Base-by-base conservation (phyloP, 2,797 vertebrate species). In the Spatula clypeata region DNA sequence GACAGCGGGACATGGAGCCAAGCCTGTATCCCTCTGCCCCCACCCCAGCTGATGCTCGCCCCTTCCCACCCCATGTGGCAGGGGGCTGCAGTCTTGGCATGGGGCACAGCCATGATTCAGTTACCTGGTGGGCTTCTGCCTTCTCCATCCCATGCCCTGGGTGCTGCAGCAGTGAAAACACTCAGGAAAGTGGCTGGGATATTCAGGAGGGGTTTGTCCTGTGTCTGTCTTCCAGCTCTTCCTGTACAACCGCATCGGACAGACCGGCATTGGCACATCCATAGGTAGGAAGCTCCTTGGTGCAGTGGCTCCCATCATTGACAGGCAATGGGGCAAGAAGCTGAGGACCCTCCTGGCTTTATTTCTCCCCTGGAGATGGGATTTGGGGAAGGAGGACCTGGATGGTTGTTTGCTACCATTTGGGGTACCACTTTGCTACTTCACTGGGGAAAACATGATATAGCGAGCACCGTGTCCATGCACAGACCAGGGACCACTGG, bases 171-270 rank as follows among this genome's bases (percentile, higher is more conserved):
- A 38, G 7, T 34, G 75, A 72, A 54, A 54, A 32, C 0, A 0
- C n/a, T 62, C 36, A 26, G 66, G 42, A 14, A 67, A 81, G 24
- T 49, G 89, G 67, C 74, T 69, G 69, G 60, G 74, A 55, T 5
- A 62, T 18, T 67, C 6, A 0, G 38, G 45, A 36, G 8, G 42
- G 15, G 3, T 70, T 79, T 32, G 19, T 32, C 26, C n/a, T 1
- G 2, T 58, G 64, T 65, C 76, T 92, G 42, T 75, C 77, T 97
- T 96, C 40, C 93, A 98, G 98, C 89, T 98, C 65, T 98, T 98
- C 83, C 87, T 98, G 61, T 98, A 98, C 71, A 98, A 98, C 87
- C 77, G 95, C 0, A 6, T 98, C 0, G 98, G 98, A 60, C 98
- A 98, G 96, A 98, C 90, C 0, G 97, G 97, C 72, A 87, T 98